phyloP scores from a whole-genome alignment of 2,888 invertebrate genomes.

The Rhorus exstirpatorius region DNA sequence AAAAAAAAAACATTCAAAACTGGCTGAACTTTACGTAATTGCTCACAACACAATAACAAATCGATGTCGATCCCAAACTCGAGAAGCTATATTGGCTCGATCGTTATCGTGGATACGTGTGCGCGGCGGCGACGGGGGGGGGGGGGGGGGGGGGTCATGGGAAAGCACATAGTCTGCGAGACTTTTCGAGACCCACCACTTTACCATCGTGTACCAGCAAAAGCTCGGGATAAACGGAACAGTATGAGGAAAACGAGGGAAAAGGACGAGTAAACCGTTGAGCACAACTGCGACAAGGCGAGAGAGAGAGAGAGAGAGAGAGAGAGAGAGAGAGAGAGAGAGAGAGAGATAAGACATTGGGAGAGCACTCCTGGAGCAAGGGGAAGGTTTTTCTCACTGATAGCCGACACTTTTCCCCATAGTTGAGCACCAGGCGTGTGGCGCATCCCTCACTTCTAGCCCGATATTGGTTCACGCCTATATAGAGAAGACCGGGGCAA shows the following conservation, averaged over 20 bases:
- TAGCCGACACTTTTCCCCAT: slow-evolving; percentile 70
- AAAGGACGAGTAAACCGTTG: slow-evolving; percentile 45
- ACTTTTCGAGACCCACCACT: slow-evolving; percentile 36
- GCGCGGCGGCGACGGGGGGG: too few species aligned
- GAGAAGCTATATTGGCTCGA: slow-evolving; percentile 54
- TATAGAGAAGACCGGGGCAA: slow-evolving; percentile 32
- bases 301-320: too few species aligned
- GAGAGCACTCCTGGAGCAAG: too few species aligned
- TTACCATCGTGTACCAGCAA: slow-evolving; percentile 28
- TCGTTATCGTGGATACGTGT: slow-evolving; percentile 55
- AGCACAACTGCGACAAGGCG: slow-evolving; percentile 55
- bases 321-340: too few species aligned
- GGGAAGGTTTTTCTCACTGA: slow-evolving; percentile 40
- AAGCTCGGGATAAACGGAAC: background rate
- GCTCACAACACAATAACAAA: slow-evolving; percentile 48
- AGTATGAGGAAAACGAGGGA: background rate
- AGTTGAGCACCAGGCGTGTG: slow-evolving; percentile 78
- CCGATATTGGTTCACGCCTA: slow-evolving; percentile 79
- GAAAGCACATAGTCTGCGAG: slow-evolving; percentile 48
- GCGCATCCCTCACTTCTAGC: slow-evolving; percentile 79
- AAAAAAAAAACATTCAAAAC: too few species aligned
- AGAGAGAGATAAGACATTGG: slow-evolving; percentile 50
- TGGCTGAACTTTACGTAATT: slow-evolving; percentile 40
- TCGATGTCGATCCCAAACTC: slow-evolving; percentile 53
- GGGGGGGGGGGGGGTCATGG: slow-evolving; percentile 33